Evolutionary conservation across 2,888 invertebrate genomes (phyloP), one percentile per base, ranked within the genome.

Genomic region (Nemotelus pantherinus): DNA sequence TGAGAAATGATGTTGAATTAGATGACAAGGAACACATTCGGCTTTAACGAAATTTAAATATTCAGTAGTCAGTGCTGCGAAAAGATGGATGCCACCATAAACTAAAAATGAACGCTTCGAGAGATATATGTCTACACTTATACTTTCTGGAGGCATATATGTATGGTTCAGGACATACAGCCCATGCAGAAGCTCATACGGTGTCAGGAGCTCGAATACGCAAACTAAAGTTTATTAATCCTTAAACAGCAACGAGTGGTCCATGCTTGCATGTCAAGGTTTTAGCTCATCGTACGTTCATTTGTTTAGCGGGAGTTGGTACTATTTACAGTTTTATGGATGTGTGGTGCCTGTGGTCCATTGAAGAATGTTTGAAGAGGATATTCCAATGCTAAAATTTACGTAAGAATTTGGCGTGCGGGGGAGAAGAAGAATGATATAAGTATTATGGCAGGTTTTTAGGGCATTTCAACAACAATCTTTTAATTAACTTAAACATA

Each of bases 1-100:
- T 74, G 74, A 74, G 63, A 74, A 74, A 74, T 48, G 74, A 74
- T 63, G 60, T 63, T 63, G 74, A 74, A 60, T 74, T 74, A 74
- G 74, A 74, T 74, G 74, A 74, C 74, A 74, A 74, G 55, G 65
- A 76, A 76, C 55, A 65, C 76, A 76, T 74, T 77, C 75, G 67
- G 72, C 64, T 48, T 64, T 74, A 77, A 77, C 74, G 58, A 77
- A 67, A 77, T 77, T 77, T 77, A 77, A 77, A 77, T 77, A 77
- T 77, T 77, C 67, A 77, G 67, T 58, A 77, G 67, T 41, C 77
- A 25, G 25, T 25, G 25, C 25, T 25, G 44, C 50, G 57, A 65
- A 74, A 74, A 74, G 77, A 77, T 74, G 77, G 53, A 77, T 74
- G 74, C 67, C 50, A 7, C 65, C 72, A 64, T 75, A 75, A 74